Conservation (phyloP, 2,113 vertebrate genomes). For the Phrynosoma platyrhinos region DNA sequence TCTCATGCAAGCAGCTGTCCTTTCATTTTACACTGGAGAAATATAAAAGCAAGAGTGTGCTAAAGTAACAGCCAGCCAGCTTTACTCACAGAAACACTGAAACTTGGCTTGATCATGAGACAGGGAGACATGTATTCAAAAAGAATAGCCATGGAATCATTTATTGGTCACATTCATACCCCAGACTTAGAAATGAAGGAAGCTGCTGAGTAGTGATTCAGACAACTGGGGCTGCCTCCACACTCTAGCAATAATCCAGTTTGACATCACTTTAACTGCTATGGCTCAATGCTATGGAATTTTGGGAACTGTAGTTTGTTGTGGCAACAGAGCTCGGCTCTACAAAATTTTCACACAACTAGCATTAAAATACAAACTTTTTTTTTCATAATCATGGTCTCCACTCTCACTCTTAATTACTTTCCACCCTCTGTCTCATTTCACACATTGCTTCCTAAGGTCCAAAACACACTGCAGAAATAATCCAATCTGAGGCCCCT, state of each 20-base stretch:
- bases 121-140: constrained; percentile 28
- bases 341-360: not conserved
- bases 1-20: constrained; percentile 57
- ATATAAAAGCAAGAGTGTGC: constrained; percentile 49
- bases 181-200: not conserved
- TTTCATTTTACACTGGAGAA: constrained; percentile 52
- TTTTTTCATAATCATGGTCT: not conserved
- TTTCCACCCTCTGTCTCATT: not conserved
- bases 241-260: too few relatives aligned
- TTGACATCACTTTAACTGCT: too few relatives aligned
- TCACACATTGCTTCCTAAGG: too few relatives aligned
- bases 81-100: constrained; percentile 27
- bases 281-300: too few relatives aligned
- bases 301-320: too few relatives aligned
- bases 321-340: too few relatives aligned
- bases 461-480: too few relatives aligned
- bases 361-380: not conserved
- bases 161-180: not conserved
- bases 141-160: not conserved
- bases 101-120: constrained; percentile 38
- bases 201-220: too few relatives aligned
- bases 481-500: too few relatives aligned
- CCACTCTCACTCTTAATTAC: not conserved
- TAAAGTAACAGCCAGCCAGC: constrained; percentile 41
- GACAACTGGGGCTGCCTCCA: too few relatives aligned